Base-by-base conservation (phyloP, 2,797 vertebrate genomes). In the Taeniopygia guttata region DNA sequence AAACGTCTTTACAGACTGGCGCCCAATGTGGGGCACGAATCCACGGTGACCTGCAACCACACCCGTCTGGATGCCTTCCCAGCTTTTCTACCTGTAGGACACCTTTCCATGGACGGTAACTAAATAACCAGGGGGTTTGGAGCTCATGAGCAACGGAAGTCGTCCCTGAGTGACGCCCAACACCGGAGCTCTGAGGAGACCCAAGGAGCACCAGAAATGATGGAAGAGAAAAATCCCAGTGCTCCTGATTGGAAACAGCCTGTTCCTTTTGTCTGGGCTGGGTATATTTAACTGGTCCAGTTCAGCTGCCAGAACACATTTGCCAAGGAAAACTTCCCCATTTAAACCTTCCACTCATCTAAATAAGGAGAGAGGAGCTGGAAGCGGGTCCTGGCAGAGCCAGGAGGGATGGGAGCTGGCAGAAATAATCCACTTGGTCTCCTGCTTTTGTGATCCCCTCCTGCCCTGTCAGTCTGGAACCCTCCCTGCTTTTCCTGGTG, bases 261-360 rank as follows among this genome's bases (percentile, higher is more conserved):
- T 74, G 93, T 68, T 72, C 72, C 95, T 6, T 86, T 94, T 95
- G 95, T 96, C 96, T 89, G 90, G 75, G 76, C 93, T 92, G 95
- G 52, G 63, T 91, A 34, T 79, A 83, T 96, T 94, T 96, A 96
- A 95, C 92, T 64, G 77, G 48, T 68, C 70, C 38, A 13, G 5
- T 58, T 83, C 74, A 13, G 17, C 78, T 96, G 96, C 97, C 96
- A 96, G 43, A 59, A 43, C 46, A 4, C 70, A 60, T 74, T 96
- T 97, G 96, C 97, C 97, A 97, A 97, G 89, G 89, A 96, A 97
- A 97, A 97, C 91, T 96, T 97, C 97, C 90, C 90, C 96, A 32
- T 97, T 97, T 96, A 96, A 97, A 97, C 77, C 82, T 94, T 96
- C 87, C 62, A 93, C 90, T 97, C 97, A 94, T 91, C 89, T 95